phyloP scores from a whole-genome alignment of 2,888 invertebrate species.

The Dolomedes plantarius region DNA sequence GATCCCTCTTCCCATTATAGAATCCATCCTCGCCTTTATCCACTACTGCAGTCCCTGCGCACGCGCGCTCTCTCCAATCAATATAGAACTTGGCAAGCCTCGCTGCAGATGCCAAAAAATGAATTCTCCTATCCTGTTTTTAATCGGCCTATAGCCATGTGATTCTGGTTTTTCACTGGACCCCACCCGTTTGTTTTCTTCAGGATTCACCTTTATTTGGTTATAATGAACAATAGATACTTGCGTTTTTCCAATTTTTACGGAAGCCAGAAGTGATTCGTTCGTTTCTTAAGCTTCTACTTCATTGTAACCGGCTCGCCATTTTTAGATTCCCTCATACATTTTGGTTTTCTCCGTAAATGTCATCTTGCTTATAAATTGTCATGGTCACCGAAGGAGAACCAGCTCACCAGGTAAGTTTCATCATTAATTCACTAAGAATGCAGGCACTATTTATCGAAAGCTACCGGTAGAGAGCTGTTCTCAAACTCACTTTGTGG shows the following conservation, averaged over 20 bases:
- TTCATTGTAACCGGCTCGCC: slow-evolving; percentile 31
- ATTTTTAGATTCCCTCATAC: slow-evolving; percentile 49
- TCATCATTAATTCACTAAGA: not conserved
- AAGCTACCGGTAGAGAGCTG: too few species aligned
- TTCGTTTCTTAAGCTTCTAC: not conserved
- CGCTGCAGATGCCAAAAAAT: slow-evolving; percentile 56
- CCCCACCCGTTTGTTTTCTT: slow-evolving; percentile 9
- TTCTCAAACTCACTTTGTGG: too few species aligned
- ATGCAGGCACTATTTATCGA: too few species aligned
- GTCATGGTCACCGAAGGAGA: slow-evolving; percentile 66
- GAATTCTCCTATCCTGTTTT: slow-evolving; percentile 36
- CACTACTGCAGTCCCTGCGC: slow-evolving; percentile 67
- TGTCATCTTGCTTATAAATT: slow-evolving; percentile 52
- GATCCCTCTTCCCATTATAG: slow-evolving; percentile 1
- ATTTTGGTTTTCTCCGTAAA: slow-evolving; percentile 29
- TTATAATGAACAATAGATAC: not conserved
- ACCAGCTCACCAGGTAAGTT: slow-evolving; percentile 54
- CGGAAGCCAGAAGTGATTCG: not conserved
- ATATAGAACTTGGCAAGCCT: slow-evolving; percentile 64
- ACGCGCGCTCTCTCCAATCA: slow-evolving; percentile 54
- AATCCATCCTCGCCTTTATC: slow-evolving; percentile 27
- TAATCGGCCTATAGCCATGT: slow-evolving; percentile 59
- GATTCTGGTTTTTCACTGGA: slow-evolving; percentile 25
- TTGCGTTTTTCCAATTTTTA: not conserved
- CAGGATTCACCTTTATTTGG: not conserved